Base-by-base conservation (phyloP, 2,113 vertebrate species). In the Labeo rohita region DNA sequence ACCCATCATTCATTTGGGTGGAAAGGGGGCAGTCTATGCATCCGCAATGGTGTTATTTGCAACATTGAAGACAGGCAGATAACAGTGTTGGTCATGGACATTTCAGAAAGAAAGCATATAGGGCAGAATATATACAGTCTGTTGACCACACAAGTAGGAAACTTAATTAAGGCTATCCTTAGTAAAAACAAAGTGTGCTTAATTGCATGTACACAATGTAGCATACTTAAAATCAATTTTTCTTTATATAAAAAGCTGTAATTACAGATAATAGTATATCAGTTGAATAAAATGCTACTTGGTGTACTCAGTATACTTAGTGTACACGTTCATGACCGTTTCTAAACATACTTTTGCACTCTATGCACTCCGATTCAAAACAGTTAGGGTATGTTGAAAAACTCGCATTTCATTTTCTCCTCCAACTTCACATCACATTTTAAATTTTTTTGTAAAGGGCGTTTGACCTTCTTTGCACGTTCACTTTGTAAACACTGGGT, bases 21-120 rank as follows among this genome's bases (percentile, higher is more conserved):
- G 28, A 79, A 9, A 79, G 15, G 16, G 7, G 54, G 63, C 79
- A 83, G 66, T 28, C 50, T 84, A 50, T 83, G 59, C 39, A 47
- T 63, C n/a, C 78, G 4, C 63, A 45, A 47, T 43, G 21, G 84
- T 18, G 65, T 21, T 36, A 28, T 80, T 56, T 80, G 10, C 36
- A 70, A 72, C 13, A 12, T 36, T 72, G 18, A 78, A 78, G n/a
- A 63, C 73, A 63, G 3, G 13, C 50, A 18, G 39, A 75, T 74
- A 63, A 34, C 45, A 66, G 45, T 12, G 52, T 65, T 84, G 66
- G 65, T 16, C 45, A 28, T n/a, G n/a, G 52, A 84, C 13, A 47
- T 45, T 84, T 63, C 3, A 36, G 39, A 61, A 75, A 76, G 9
- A 45, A n/a, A 74, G 10, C 16, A 49, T 61, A 49, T 5, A 47